Base-by-base conservation (phyloP, 2,888 invertebrate genomes). In the Phaonia tiefii region DNA sequence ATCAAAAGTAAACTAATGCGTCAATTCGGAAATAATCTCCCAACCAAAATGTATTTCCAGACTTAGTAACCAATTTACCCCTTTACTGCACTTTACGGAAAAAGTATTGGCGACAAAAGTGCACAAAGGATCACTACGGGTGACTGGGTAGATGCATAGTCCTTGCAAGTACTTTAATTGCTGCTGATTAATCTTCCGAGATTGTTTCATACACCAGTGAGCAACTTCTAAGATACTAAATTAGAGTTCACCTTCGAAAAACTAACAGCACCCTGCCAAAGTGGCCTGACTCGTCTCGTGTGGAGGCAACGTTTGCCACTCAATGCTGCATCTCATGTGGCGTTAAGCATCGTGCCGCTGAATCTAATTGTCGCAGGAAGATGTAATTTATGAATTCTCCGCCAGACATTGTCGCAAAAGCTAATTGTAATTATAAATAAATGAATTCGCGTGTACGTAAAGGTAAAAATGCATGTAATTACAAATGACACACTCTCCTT, bases 371-470 rank as follows among this genome's bases (percentile, higher is more conserved):
- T 75, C 75, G 69, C 82, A 75, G 70, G 72, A 67, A 75, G 75
- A 60, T 79, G 78, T 81, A 81, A 81, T 78, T 81, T 81, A 78
- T 80, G 77, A 80, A 76, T 80, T 80, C 74, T 60, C 74, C 77
- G 77, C 63, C 73, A 80, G 73, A 74, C 79, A 75, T 72, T 72
- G 39, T 39, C 69, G 72, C 73, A 78, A 73, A 80, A 74, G 81
- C 84, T 84, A 84, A 84, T 84, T 83, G 84, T 84, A 84, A 84
- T 84, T 84, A 78, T 84, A 85, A 84, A 69, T 75, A 77, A 76
- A 58, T 77, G 49, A 22, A 37, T 54, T 4, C 15, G 10, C 13
- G 42, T 70, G 74, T 74, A 60, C 67, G 71, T 51, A 77, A 49
- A 58, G 54, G 54, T 54, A 22, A n/a, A n/a, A 22, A 54, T 22